Evolutionary conservation across 2,797 vertebrate species (phyloP), one percentile per base, ranked within the genome.

Genomic region (Pitangus sulphuratus): DNA sequence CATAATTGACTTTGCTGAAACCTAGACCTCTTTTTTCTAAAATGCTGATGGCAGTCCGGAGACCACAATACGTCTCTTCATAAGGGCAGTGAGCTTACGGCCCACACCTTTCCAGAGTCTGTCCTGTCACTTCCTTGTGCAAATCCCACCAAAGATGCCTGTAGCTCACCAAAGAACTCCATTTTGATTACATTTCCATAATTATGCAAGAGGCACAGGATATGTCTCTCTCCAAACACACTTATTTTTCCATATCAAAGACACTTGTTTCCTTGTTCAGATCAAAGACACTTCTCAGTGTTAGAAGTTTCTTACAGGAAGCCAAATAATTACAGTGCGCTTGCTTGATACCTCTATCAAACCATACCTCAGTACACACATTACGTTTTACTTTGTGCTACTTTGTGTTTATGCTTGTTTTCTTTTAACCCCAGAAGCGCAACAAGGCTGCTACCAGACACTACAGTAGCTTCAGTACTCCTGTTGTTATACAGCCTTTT

Each of bases 181-280:
- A 5, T 51, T 92, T 77, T 47, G 18, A 19, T 92, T 83, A 53
- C 1, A 0, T 77, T 85, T 91, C 30, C 5, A 0, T 82, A 70
- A 70, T 53, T 84, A 78, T 30, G 17, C 42, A 30, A 70, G 70
- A 70, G 31, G 12, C 15, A 92, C 7, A 54, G 62, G 82, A 66
- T 56, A 26, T 24, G 16, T 61, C 35, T 77, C 31, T 89, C 80
- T 77, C 50, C 33, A 40, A 79, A 45, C 15, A 62, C 14, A 9
- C 7, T 84, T 60, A 30, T 47, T 57, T 79, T 89, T 72, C 37
- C 17, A 2, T 84, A 53, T 90, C 83, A 91, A 90, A 95, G 57
- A 22, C 25, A n/a, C 18, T 92, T 78, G 28, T 80, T 95, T 45
- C n/a, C 24, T 85, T 89, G 58, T 93, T 92, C 56, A 90, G 72